These are phyloP conservation scores for Xiphophorus hellerii DNA, from an alignment of 2,113 vertebrate species.

Conservation along the genomic window DNA sequence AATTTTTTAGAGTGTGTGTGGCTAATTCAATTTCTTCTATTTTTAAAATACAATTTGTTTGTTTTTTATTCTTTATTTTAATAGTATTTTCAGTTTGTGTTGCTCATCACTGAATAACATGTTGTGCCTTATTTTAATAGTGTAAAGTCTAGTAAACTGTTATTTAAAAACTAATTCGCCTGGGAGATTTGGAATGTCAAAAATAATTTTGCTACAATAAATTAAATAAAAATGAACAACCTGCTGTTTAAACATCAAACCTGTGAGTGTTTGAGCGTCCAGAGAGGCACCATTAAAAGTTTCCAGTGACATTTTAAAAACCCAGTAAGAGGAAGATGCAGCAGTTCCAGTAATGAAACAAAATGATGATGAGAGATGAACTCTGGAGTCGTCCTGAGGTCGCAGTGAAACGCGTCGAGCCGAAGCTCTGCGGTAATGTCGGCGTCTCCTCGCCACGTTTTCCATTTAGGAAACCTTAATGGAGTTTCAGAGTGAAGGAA, in stretches of 20 bases:
- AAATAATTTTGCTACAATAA: no score
- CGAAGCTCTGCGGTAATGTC: not conserved
- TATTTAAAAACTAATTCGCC: not conserved
- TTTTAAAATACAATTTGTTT: no score
- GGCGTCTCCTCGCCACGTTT: not conserved
- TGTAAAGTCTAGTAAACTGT: not conserved
- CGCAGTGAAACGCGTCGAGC: not conserved
- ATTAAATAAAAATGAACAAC: not conserved
- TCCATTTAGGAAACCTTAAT: slow-evolving; percentile 12
- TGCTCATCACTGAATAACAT: no score
- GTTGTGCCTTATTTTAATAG: no score
- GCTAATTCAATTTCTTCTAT: no score
- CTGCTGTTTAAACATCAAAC: not conserved
- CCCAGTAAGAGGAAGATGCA: slow-evolving; percentile 12
- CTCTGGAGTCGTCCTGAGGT: slow-evolving; percentile 14
- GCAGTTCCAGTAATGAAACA: not conserved
- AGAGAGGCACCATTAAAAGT: slow-evolving; percentile 9
- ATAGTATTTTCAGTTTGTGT: no score
- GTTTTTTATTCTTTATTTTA: no score
- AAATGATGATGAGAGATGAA: not conserved
- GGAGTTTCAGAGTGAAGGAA: slow-evolving; percentile 6
- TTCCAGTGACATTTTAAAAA: slow-evolving; percentile 40
- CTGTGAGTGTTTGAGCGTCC: not conserved
- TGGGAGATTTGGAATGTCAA: no score
- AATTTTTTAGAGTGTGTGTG: no score